A percentile compares a stretch with the other conserved stretches of the same genome.
Evolutionary conservation across 2,113 vertebrate species (phyloP).

Genomic region (Colius striatus): DNA sequence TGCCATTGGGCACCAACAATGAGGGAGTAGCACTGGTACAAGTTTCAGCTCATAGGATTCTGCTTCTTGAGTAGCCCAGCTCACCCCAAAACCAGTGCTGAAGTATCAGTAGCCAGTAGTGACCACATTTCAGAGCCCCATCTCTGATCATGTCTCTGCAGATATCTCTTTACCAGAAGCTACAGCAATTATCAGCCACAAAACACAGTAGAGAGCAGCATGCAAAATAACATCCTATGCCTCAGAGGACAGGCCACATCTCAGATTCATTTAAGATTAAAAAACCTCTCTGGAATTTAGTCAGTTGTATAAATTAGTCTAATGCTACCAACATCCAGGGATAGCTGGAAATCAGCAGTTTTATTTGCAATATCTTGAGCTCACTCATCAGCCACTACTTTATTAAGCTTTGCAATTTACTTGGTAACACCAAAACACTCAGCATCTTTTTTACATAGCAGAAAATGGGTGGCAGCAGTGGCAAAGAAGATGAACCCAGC

Average conservation of each 20-base stretch:
- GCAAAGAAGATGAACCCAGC: background rate
- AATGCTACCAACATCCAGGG: background rate
- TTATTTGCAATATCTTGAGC: background rate
- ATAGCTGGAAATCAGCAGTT: background rate
- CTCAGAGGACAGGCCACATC: accelerated
- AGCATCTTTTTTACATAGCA: background rate
- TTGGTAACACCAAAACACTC: background rate
- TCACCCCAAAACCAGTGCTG: background rate
- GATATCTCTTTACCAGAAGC: background rate
- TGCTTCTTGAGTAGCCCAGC: background rate
- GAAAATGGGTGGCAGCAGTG: accelerated
- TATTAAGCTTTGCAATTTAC: background rate
- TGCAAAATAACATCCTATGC: background rate
- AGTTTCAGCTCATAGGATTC: background rate
- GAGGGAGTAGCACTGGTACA: accelerated
- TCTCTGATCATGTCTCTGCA: accelerated
- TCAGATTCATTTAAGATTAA: background rate
- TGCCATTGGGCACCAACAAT: background rate
- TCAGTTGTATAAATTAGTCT: background rate
- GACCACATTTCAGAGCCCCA: background rate
- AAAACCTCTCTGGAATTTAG: background rate
- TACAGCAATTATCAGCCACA: accelerated
- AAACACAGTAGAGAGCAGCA: background rate
- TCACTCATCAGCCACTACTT: background rate
- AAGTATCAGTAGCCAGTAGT: background rate